phyloP scores from a whole-genome alignment of 2,113 vertebrate species.

The Circaetus cinerascens region DNA sequence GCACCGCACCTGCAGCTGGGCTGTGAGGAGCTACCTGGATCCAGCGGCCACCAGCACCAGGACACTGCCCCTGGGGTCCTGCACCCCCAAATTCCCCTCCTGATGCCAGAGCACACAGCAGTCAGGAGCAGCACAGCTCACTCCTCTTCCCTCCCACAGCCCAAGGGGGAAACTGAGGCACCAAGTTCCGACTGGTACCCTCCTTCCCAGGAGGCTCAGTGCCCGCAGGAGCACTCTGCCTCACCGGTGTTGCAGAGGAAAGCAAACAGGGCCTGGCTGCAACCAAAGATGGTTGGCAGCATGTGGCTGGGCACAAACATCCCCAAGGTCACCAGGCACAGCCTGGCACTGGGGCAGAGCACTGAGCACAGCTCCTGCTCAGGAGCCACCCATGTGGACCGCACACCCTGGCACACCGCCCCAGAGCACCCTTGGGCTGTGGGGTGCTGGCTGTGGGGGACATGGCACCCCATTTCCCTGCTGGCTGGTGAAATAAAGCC shows the following conservation, averaged over 20 bases:
- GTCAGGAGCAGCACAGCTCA: background rate
- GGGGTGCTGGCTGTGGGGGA: too few species aligned
- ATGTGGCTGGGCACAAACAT: accelerated
- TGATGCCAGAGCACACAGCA: background rate
- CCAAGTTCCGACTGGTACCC: background rate
- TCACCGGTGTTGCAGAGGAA: accelerated
- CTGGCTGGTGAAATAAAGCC: background rate
- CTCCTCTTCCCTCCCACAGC: too few species aligned
- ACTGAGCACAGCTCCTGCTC: background rate
- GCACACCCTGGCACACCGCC: background rate
- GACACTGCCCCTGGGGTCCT: background rate
- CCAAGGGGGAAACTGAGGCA: background rate
- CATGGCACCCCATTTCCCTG: background rate
- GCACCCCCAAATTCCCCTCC: background rate
- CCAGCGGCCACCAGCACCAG: background rate
- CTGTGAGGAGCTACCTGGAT: background rate
- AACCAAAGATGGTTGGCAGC: background rate
- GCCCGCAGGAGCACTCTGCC: accelerated
- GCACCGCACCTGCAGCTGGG: accelerated
- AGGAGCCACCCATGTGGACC: background rate
- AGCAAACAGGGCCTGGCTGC: background rate
- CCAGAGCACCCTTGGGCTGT: background rate
- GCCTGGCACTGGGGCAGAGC: background rate
- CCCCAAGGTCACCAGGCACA: background rate
- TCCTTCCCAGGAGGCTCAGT: background rate